Evolutionary conservation across 1,140 invertebrate genomes (phyloP), one percentile per base, ranked within the genome.

Genomic region (Hormaphis cornu): DNA sequence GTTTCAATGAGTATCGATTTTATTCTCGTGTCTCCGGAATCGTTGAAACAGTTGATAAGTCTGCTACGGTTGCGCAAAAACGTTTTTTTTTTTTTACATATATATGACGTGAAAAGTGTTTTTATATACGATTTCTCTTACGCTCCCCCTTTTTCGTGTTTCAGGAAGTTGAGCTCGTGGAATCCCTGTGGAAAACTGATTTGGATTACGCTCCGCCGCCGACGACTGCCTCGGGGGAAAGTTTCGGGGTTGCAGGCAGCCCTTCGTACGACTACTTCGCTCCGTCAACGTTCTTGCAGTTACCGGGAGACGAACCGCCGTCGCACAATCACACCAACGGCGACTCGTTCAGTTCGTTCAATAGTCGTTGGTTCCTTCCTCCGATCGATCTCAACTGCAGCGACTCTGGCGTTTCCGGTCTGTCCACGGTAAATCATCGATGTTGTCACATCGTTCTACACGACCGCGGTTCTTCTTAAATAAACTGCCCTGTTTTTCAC

Each of bases 171-270:
- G 44, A 50, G 28, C 12, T 66, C 1, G 61, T 66, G 10, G 61
- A 66, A 48, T 10, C 61, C 12, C 6, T 66, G 2, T 66, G 42
- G 42, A 66, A 66, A 66, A 18, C 35, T 7, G 61, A 66, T 22
- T 63, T 63, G 28, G 59, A 63, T 16, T 35, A 16, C 18, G 61
- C 18, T 33, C 18, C 42, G 6, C 4, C 42, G 18, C 7, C 40
- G 16, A 2, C 24, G 1, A 6, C 7, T 9, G 9, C 37, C 10
- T 16, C 37, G 5, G 20, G 14, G 0, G 54, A 40, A 1, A 40
- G 33, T 35, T 2, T 12, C 18, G 18, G 28, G 20, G 3, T 18
- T 5, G n/a, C n/a, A n/a, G n/a, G n/a, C n/a, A n/a, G n/a, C n/a
- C 18, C 28, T 14, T 18, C 44, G 22, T 66, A 30, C 18, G 7